A percentile compares a stretch with the other conserved stretches of the same genome.
Conservation (phyloP, 2,797 vertebrate genomes). For the Champsocephalus esox region DNA sequence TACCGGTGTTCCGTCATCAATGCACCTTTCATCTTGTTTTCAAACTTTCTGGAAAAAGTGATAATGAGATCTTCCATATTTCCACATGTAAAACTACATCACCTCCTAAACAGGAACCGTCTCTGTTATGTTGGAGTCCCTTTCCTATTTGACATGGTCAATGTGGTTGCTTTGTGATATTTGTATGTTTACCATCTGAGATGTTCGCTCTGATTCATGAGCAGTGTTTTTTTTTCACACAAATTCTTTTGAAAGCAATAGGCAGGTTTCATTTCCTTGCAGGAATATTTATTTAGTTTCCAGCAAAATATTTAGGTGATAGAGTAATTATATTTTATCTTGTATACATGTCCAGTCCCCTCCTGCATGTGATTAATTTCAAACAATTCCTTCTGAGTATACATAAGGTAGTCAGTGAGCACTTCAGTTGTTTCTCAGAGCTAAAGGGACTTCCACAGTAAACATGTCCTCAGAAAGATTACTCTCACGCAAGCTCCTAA, state of each 20-base stretch:
- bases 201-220: conserved; percentile 51
- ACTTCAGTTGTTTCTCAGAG: conserved; percentile 73
- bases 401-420: conserved; percentile 81
- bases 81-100: conserved; percentile 43
- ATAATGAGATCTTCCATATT: conserved; percentile 62
- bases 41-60: conserved; percentile 56
- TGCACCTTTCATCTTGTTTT: conserved; percentile 63
- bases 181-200: conserved; percentile 60
- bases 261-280: conserved; percentile 75
- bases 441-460: conserved; percentile 72
- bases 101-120: conserved; percentile 19
- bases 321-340: conserved; percentile 83
- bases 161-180: conserved; percentile 41
- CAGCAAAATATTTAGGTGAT: conserved; percentile 83
- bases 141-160: conserved; percentile 34
- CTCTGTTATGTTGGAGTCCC: conserved; percentile 19
- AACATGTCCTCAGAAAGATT: conserved; percentile 70
- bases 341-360: conserved; percentile 80
- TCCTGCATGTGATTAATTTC: conserved; percentile 83
- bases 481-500: conserved; percentile 70
- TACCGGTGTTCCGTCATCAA: conserved; percentile 31
- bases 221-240: conserved; percentile 39
- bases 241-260: conserved; percentile 65
- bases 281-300: conserved; percentile 80
- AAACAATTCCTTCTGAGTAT: conserved; percentile 78